phyloP scores from a whole-genome alignment of 1,140 invertebrate species.

The Caenorhabditis inopinata region DNA sequence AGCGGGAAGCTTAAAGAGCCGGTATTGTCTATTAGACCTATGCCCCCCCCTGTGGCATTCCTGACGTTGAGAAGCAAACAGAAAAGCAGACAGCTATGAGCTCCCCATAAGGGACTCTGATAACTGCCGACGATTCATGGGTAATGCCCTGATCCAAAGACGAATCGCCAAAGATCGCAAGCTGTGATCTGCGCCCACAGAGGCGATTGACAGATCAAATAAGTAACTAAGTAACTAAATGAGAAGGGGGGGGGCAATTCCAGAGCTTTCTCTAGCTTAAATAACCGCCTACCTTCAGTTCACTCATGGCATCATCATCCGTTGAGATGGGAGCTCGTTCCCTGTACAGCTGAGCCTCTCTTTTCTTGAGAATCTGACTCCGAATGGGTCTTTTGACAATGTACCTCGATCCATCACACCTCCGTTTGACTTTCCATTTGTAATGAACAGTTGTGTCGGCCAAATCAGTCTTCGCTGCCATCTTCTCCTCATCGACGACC shows the following conservation, averaged over 20 bases:
- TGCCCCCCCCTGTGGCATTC: too few species aligned
- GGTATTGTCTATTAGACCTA: too few species aligned
- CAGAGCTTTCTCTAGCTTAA: too few species aligned
- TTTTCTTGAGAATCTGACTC: slow-evolving; percentile 74
- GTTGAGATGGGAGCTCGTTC: slow-evolving; percentile 77
- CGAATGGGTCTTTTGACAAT: slow-evolving; percentile 76
- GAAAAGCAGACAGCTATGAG: too few species aligned
- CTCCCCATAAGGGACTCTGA: too few species aligned
- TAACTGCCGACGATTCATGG: too few species aligned
- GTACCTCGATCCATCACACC: slow-evolving; percentile 78
- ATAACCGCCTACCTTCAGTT: slow-evolving; percentile 73
- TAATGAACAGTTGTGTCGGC: slow-evolving; percentile 17
- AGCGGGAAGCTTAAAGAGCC: too few species aligned
- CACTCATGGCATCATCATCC: slow-evolving; percentile 80
- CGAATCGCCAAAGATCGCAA: too few species aligned
- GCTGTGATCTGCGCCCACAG: too few species aligned
- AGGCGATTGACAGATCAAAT: too few species aligned
- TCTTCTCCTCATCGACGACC: slow-evolving; percentile 19
- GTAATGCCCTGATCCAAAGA: too few species aligned
- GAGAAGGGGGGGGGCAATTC: background rate
- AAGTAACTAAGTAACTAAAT: background rate
- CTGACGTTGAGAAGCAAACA: too few species aligned
- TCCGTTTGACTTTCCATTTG: slow-evolving; percentile 73
- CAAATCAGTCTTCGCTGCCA: background rate
- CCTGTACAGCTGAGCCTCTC: slow-evolving; percentile 74